Conservation (phyloP, 2,113 vertebrate species). For the Eolophus roseicapilla region DNA sequence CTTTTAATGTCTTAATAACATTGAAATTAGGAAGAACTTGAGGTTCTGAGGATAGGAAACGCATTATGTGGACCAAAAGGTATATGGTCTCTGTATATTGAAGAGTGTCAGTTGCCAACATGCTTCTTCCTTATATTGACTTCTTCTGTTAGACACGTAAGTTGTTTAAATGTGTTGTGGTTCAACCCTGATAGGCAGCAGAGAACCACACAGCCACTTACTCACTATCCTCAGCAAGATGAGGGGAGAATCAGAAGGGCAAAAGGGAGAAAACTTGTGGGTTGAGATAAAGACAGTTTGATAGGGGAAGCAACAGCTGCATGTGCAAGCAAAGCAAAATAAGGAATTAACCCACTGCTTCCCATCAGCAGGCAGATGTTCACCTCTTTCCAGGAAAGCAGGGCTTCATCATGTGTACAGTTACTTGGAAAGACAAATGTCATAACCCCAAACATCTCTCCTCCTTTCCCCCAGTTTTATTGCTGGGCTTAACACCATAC, state of each 20-base stretch:
- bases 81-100: not conserved
- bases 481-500: not conserved
- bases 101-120: not conserved
- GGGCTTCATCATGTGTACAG: not conserved
- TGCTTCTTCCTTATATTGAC: not conserved
- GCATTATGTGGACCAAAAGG: not conserved
- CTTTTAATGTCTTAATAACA: not conserved
- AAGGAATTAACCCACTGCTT: not conserved
- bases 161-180: not conserved
- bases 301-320: not conserved
- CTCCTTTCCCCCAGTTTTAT: not conserved
- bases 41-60: not conserved
- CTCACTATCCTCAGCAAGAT: not conserved
- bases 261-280: not conserved
- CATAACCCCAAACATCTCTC: rapidly evolving
- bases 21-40: not conserved
- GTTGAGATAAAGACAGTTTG: not conserved
- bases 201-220: not conserved
- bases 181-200: not conserved
- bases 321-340: not conserved
- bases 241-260: not conserved
- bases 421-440: not conserved
- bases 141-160: not conserved
- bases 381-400: not conserved
- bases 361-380: not conserved